phyloP scores from a whole-genome alignment of 2,113 vertebrate genomes.

The Speoplatyrhinus poulsoni region DNA sequence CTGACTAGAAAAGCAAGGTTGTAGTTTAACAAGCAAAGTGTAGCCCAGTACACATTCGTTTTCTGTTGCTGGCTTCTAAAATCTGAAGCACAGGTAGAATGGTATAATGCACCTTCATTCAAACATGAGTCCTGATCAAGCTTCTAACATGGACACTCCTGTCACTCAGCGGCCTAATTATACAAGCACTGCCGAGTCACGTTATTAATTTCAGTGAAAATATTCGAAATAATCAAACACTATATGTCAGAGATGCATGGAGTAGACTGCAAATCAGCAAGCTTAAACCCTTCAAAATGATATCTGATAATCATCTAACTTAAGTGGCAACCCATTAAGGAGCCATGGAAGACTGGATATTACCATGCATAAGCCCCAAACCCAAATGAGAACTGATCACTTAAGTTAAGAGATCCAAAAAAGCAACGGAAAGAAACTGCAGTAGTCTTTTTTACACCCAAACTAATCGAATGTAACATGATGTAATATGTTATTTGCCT shows the following conservation, averaged over 20 bases:
- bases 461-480: too few relatives aligned
- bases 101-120: conserved; percentile 1
- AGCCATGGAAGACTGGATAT: too few relatives aligned
- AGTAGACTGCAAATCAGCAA: conserved; percentile 14
- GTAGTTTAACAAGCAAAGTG: neutral
- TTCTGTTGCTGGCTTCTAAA: conserved; percentile 12
- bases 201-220: neutral
- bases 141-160: conserved; percentile 4
- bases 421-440: neutral
- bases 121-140: neutral
- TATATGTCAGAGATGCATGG: neutral
- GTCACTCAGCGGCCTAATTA: conserved; percentile 16
- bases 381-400: conserved; percentile 29
- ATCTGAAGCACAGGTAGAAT: conserved; percentile 1
- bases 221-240: conserved; percentile 4
- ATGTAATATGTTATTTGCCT: too few relatives aligned
- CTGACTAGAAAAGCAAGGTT: neutral
- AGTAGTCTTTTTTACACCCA: too few relatives aligned
- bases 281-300: conserved; percentile 3
- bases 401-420: conserved; percentile 9
- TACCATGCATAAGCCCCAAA: conserved; percentile 7
- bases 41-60: neutral
- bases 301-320: conserved; percentile 39
- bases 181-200: conserved; percentile 5
- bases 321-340: neutral